Evolutionary conservation across 2,888 invertebrate genomes (phyloP), one percentile per base, ranked within the genome.

Genomic region (Oxytorus armatus): DNA sequence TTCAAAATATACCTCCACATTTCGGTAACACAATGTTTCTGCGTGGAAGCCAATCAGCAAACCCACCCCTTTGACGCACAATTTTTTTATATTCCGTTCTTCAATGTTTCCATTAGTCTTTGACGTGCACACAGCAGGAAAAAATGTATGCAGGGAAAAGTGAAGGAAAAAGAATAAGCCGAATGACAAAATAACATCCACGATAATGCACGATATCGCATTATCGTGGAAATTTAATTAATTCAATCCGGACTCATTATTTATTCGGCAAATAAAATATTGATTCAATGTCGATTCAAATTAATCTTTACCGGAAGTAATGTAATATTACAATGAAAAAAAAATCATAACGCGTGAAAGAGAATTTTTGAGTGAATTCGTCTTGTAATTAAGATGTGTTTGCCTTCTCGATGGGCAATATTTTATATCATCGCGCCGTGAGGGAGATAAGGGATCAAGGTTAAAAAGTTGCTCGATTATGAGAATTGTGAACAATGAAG

Each of bases 401-500:
- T 65, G n/a, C n/a, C n/a, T n/a, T n/a, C n/a, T n/a, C n/a, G n/a
- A n/a, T 57, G 8, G 25, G 23, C 57, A n/a, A 39, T 49, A 51
- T 66, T 63, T 23, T 25, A n/a, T 51, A 73, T 53, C 36, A 73
- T 65, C 53, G 33, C 36, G 57, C 14, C 39, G 14, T 33, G n/a
- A n/a, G n/a, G 23, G 65, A 59, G 76, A 77, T 70, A 72, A 77
- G 47, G 55, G 55, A 42, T 33, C 49, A 47, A 63, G 42, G 33
- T 55, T 42, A 29, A 36, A 49, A 72, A 74, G 49, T 16, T 44
- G 57, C 33, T 79, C 21, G 59, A 68, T 75, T 77, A 79, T 81
- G 80, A 81, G 83, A 80, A 76, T 83, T 68, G 51, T 33, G 61
- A 16, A 88, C 83, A 88, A 86, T 72, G 86, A 63, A 18, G 51